A percentile compares a stretch with the other conserved stretches of the same genome.
Conservation (phyloP, 2,888 invertebrate species). For the Drosophila mettleri region DNA sequence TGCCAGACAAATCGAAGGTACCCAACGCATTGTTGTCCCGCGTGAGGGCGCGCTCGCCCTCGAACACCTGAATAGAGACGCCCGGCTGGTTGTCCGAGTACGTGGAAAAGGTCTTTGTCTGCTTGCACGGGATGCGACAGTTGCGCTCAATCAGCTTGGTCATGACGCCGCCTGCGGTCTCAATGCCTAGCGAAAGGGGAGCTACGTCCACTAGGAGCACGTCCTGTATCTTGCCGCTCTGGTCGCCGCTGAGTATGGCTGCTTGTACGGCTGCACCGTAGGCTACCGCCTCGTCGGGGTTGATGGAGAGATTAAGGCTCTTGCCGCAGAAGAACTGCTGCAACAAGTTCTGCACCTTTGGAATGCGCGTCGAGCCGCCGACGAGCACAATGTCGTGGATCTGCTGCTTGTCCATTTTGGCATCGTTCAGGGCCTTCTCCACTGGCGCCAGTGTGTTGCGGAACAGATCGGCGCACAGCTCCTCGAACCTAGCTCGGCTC, state of each 20-base stretch:
- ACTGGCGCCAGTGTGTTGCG: slow-evolving; percentile 36
- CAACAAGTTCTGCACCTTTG: slow-evolving; percentile 35
- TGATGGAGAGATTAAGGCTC: slow-evolving; percentile 37
- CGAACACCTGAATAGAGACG: slow-evolving; percentile 37
- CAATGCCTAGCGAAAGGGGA: slow-evolving; percentile 36
- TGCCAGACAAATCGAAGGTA: slow-evolving; percentile 33
- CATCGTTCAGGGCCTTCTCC: slow-evolving; percentile 38
- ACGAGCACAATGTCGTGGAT: slow-evolving; percentile 41
- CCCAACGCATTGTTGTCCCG: slow-evolving; percentile 36
- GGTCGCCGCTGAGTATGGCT: slow-evolving; percentile 38
- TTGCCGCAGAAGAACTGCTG: slow-evolving; percentile 42
- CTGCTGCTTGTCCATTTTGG: slow-evolving; percentile 42
- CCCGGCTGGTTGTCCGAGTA: slow-evolving; percentile 42
- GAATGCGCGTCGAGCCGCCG: slow-evolving; percentile 42
- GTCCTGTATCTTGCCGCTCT: slow-evolving; percentile 40
- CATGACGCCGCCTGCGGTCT: slow-evolving; percentile 41
- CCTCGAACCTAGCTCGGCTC: slow-evolving; percentile 27
- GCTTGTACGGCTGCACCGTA: slow-evolving; percentile 42
- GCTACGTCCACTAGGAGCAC: slow-evolving; percentile 38
- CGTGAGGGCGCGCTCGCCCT: slow-evolving; percentile 40
- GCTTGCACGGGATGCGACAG: slow-evolving; percentile 37
- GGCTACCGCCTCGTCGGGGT: slow-evolving; percentile 40
- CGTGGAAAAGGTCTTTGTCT: slow-evolving; percentile 39
- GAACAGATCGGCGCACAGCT: slow-evolving; percentile 33
- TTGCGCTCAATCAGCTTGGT: slow-evolving; percentile 39